Evolutionary conservation across 2,888 invertebrate genomes (phyloP), one percentile per base, ranked within the genome.

Genomic region (Polietes domitor): DNA sequence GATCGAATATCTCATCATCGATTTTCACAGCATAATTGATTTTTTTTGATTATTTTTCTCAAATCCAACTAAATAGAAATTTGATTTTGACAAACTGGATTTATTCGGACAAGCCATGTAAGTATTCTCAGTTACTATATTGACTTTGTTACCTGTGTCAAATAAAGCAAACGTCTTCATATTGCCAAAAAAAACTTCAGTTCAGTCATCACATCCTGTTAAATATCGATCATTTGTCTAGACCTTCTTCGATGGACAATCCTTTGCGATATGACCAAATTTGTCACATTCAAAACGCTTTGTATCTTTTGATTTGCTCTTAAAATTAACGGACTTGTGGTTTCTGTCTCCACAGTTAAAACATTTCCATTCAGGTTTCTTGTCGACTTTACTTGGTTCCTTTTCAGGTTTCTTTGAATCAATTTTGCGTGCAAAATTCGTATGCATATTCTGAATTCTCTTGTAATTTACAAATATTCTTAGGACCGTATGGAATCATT

Each of bases 401-500:
- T 50, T 41, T 47, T 41, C 53, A 12, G 41, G 19, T 71, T 24
- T 41, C 0, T 4, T 17, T n/a, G 47, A 28, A 19, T 28, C 50
- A 26, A 53, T 63, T n/a, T 53, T 73, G 2, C 37, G 32, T n/a
- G 53, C 70, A 21, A 17, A 15, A 2, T 43, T 55, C 0, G 7
- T 15, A 10, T 26, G 21, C 75, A 80, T 80, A 70, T 71, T 80
- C 75, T 1, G 85, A 26, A 76, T 85, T 85, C 10, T 78, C n/a
- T 65, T 85, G 85, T 53, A 87, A 86, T 3, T 86, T 78, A 4
- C n/a, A 53, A 74, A 83, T 24, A 43, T 85, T 71, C 9, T 26
- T 75, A 24, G 85, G 68, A 5, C 83, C 83, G 21, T 84, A 85
- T 1, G 82, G 37, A 58, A 86, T 78, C 0, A 53, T 37, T 79